Evolutionary conservation across 92 coral and sea anemone species (phyloP).

Genomic region (Epizoanthus illoricatus): DNA sequence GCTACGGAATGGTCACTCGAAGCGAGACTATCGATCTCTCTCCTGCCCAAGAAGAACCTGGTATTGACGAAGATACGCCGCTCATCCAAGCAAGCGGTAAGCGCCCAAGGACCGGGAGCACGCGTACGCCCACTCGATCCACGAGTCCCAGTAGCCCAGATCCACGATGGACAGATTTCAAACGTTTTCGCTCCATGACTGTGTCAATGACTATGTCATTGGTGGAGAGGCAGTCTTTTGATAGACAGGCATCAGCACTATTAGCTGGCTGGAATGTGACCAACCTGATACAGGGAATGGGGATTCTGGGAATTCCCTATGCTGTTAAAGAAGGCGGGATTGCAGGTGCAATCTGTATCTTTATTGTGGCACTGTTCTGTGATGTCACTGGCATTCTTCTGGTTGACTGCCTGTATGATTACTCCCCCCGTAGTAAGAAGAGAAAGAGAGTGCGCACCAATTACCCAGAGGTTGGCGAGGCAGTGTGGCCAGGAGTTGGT

Average conservation of each 20-base stretch:
- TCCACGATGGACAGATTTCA: constrained; percentile 62
- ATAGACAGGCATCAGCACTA: constrained; percentile 79
- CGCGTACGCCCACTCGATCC: background rate
- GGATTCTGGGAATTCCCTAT: constrained; percentile 88
- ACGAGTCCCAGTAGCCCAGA: constrained; percentile 17
- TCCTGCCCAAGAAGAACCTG: background rate
- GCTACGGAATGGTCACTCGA: constrained; percentile 42
- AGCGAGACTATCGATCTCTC: background rate
- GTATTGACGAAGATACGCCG: constrained; percentile 16
- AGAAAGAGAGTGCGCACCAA: constrained; percentile 77
- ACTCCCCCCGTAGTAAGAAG: constrained; percentile 78
- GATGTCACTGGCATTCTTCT: constrained; percentile 82
- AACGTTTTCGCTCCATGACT: constrained; percentile 72
- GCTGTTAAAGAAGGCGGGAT: constrained; percentile 88
- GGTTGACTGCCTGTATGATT: constrained; percentile 86
- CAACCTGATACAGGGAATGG: constrained; percentile 90
- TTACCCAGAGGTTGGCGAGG: constrained; percentile 87
- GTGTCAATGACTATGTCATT: constrained; percentile 68
- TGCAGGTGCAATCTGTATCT: constrained; percentile 77
- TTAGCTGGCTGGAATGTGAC: constrained; percentile 93
- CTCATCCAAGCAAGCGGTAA: constrained; percentile 4
- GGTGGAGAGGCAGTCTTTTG: constrained; percentile 72
- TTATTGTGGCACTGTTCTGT: constrained; percentile 81
- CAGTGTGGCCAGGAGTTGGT: constrained; percentile 93
- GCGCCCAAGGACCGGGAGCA: background rate